Conservation (phyloP, 2,113 vertebrate genomes). For the Riparia riparia region DNA sequence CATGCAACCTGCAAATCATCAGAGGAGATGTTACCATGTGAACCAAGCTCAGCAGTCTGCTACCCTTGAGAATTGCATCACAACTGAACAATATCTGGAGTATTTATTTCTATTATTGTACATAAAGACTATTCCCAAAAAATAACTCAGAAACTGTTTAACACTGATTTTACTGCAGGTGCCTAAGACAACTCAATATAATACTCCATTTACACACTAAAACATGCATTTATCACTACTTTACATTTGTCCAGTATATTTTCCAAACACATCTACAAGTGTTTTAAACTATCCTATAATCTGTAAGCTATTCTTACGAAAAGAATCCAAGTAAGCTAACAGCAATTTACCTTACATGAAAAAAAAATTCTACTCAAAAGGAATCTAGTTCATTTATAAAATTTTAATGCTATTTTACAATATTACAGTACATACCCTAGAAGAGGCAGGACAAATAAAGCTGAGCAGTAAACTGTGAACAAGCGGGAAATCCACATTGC, state of each 20-base stretch:
- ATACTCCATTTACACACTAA: not conserved
- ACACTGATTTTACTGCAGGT: not conserved
- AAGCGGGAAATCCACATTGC: slow-evolving; percentile 98
- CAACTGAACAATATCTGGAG: slow-evolving; percentile 10
- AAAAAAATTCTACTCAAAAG: not conserved
- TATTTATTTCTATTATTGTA: not conserved
- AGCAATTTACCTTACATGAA: not conserved
- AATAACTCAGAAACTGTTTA: not conserved
- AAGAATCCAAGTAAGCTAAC: not conserved
- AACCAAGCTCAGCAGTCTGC: slow-evolving; percentile 45
- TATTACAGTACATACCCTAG: slow-evolving; percentile 86
- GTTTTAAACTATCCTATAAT: not conserved
- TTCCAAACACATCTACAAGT: not conserved
- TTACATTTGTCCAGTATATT: not conserved
- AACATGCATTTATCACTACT: not conserved
- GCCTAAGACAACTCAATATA: not conserved
- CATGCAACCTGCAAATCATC: slow-evolving; percentile 86
- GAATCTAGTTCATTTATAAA: not conserved
- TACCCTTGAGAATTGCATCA: slow-evolving; percentile 76
- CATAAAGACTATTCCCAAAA: not conserved
- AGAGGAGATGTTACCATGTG: slow-evolving; percentile 68
- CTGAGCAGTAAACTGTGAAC: slow-evolving; percentile 96
- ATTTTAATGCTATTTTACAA: not conserved
- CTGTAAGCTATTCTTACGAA: not conserved
- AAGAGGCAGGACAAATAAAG: slow-evolving; percentile 95